Conservation (phyloP, 2,797 vertebrate genomes). For the Poecilia picta region DNA sequence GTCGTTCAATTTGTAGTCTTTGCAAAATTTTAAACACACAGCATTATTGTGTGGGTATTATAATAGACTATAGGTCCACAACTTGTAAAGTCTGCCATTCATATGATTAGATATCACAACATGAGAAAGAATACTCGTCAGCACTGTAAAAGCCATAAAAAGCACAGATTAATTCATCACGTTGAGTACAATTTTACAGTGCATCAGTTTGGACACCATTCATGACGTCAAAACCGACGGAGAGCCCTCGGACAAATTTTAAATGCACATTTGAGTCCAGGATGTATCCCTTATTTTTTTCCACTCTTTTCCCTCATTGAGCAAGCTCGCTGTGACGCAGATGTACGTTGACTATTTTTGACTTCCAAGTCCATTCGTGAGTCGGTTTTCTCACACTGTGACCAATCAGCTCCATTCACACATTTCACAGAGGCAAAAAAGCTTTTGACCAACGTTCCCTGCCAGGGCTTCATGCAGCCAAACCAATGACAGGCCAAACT, state of each 20-base stretch:
- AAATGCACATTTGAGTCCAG: constrained; percentile 79
- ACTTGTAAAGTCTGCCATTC: constrained; percentile 19
- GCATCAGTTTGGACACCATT: constrained; percentile 60
- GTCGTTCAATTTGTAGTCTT: constrained; percentile 17
- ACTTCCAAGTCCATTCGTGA: constrained; percentile 32
- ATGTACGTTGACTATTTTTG: constrained; percentile 6
- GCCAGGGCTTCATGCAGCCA: constrained; percentile 25
- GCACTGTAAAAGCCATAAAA: constrained; percentile 49
- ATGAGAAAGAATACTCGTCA: constrained; percentile 24
- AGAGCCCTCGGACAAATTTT: constrained; percentile 82
- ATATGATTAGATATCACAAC: constrained; percentile 34
- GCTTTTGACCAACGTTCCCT: constrained; percentile 30
- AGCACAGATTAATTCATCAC: constrained; percentile 33
- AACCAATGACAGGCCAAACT: constrained; percentile 14
- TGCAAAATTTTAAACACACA: constrained; percentile 45
- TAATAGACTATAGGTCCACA: constrained; percentile 40
- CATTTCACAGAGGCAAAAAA: constrained; percentile 18
- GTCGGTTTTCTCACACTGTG: constrained; percentile 19
- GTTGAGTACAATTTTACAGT: constrained; percentile 43
- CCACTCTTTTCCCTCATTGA: neutral
- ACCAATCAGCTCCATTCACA: constrained; percentile 31
- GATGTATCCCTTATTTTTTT: constrained; percentile 37
- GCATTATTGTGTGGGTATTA: constrained; percentile 40
- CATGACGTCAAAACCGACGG: constrained; percentile 67
- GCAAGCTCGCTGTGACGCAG: constrained; percentile 17